Percentiles rank a stretch among this genome's conserved stretches.
These are phyloP conservation scores for Mizuhopecten yessoensis DNA, from an alignment of 1,140 invertebrate species.

Conservation along the genomic window DNA sequence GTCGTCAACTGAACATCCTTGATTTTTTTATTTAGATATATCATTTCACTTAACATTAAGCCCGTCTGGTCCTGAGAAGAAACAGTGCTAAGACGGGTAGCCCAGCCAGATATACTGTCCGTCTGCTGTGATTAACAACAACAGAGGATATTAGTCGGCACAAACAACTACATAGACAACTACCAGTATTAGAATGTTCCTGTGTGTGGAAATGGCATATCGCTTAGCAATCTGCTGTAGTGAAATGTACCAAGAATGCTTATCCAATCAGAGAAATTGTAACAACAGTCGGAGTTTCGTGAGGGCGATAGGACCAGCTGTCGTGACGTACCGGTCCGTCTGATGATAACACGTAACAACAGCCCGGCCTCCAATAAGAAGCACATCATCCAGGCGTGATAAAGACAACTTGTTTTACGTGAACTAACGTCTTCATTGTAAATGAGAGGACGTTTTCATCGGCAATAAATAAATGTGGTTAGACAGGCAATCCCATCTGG, in stretches of 20 bases:
- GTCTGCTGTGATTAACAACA: neutral
- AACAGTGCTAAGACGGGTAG: neutral
- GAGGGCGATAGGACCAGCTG: slow-evolving; percentile 1
- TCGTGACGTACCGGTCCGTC: neutral
- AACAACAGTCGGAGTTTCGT: neutral
- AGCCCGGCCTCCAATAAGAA: neutral
- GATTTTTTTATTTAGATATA: too few species aligned
- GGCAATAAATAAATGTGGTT: too few species aligned
- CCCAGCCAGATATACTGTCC: neutral
- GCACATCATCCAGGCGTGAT: neutral
- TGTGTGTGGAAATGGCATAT: slow-evolving; percentile 33
- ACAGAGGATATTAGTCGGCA: neutral
- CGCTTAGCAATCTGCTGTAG: neutral
- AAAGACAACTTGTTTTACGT: neutral
- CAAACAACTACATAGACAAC: neutral
- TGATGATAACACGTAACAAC: neutral
- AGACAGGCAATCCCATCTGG: too few species aligned
- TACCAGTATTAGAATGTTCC: neutral
- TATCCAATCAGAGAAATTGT: neutral
- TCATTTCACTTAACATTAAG: too few species aligned
- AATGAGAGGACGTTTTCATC: neutral
- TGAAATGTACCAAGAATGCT: neutral
- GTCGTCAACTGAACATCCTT: too few species aligned
- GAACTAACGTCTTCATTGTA: neutral
- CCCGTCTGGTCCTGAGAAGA: too few species aligned